Conservation (phyloP, 2,888 invertebrate genomes). For the Griposia aprilina region DNA sequence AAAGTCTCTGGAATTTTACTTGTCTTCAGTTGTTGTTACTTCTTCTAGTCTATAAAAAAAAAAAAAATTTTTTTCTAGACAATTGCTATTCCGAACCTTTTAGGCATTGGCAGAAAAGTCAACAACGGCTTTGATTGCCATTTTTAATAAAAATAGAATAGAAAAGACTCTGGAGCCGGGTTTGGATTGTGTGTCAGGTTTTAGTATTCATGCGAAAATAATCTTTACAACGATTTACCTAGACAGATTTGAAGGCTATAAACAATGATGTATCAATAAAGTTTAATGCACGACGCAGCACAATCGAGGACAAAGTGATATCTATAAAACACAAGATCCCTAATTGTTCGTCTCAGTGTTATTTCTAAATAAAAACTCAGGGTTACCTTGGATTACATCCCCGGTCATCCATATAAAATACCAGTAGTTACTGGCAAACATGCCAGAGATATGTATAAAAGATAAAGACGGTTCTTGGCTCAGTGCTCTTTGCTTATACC, state of each 20-base stretch:
- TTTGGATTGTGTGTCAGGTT: neutral
- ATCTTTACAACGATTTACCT: conserved; percentile 12
- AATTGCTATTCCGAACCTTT: too few species aligned
- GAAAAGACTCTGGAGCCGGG: neutral
- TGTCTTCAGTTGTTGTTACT: too few species aligned
- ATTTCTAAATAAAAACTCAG: conserved; percentile 35
- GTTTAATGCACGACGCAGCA: conserved; percentile 31
- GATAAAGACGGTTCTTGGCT: conserved; percentile 61
- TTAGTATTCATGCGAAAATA: conserved; percentile 9
- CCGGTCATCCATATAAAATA: conserved; percentile 41
- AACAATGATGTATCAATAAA: conserved; percentile 40
- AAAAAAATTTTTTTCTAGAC: too few species aligned
- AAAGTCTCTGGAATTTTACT: neutral
- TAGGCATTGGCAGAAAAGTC: too few species aligned
- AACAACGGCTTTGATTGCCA: too few species aligned
- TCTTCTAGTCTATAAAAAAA: too few species aligned
- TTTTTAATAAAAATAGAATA: too few species aligned
- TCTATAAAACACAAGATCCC: conserved; percentile 34
- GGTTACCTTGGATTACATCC: conserved; percentile 36
- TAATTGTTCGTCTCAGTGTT: conserved; percentile 31
- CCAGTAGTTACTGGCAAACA: conserved; percentile 54
- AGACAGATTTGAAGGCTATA: conserved; percentile 24
- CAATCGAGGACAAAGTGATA: conserved; percentile 30
- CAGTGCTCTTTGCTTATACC: conserved; percentile 51
- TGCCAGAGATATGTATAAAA: conserved; percentile 57